Evolutionary conservation across 2,888 invertebrate species (phyloP), one percentile per base, ranked within the genome.

Genomic region (Melieria picta): DNA sequence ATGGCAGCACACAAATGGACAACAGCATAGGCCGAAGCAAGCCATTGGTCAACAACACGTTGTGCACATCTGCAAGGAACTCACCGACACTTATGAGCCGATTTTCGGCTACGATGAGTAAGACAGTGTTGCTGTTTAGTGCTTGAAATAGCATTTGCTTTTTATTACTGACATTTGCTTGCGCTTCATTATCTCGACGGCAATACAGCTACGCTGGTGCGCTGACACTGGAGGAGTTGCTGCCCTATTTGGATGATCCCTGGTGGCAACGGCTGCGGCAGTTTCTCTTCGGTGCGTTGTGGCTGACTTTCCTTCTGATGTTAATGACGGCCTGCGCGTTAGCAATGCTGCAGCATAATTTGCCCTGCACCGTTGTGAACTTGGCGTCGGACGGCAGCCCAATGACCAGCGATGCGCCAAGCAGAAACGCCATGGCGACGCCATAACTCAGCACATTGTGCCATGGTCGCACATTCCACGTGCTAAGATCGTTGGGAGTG

Each of bases 191-290:
- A n/a, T 56, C 46, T 30, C 42, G 3, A 30, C n/a, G 9, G 42
- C n/a, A 50, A 60, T 64, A 61, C 64, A 77, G 74, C 62, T 86
- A 83, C 58, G 79, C 79, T 74, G 81, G 81, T 67, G 80, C 83
- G 3, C 80, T 90, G n/a, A 87, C 87, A 7, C 78, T 85, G 47
- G 89, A 89, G 72, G 90, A 90, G 79, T 86, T 90, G 0, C 74
- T 87, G 43, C 82, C 84, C n/a, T 85, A 84, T 11, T 83, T 83
- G 1, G 81, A 87, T 71, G 87, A 89, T 75, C 83, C 86, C 0
- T 86, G 88, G 78, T 90, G 90, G 91, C 86, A 88, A 1, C 85
- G 87, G 1, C 78, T 88, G 1, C 87, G 89, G 0, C 85, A 87
- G 70, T 82, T 86, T 71, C 80, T 89, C 42, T 80, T 89, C 74